A percentile compares a stretch with the other conserved stretches of the same genome.
Evolutionary conservation across 2,888 invertebrate genomes (phyloP).

Genomic region (Siphlonurus alternatus): DNA sequence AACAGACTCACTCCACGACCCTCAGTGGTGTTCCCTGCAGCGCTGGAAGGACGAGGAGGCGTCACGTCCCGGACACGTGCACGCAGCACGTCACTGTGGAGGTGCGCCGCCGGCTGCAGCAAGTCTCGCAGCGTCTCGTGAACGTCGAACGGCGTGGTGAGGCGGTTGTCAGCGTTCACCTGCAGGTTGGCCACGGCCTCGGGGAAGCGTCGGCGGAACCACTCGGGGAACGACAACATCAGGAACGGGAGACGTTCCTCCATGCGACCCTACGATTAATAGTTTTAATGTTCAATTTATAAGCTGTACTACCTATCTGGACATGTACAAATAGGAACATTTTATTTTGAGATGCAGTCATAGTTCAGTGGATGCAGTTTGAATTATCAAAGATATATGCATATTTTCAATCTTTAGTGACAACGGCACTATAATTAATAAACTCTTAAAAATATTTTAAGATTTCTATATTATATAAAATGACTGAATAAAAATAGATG

Average conservation of each 20-base stretch:
- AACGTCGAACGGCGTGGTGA: constrained; percentile 52
- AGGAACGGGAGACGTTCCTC: constrained; percentile 78
- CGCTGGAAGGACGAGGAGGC: no score
- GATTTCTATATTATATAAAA: no score
- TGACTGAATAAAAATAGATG: no score
- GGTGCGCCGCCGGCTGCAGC: constrained; percentile 24
- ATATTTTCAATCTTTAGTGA: no score
- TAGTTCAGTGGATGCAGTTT: no score
- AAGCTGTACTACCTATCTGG: no score
- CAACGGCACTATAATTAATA: no score
- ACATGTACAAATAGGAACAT: not conserved
- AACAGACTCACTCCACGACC: constrained; percentile 58
- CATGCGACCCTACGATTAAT: constrained; percentile 44
- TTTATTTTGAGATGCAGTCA: no score
- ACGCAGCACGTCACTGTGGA: not conserved
- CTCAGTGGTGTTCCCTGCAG: no score
- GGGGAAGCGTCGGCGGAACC: constrained; percentile 45
- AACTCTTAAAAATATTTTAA: no score
- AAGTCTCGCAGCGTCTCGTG: constrained; percentile 62
- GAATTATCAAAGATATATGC: no score
- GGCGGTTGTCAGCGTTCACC: constrained; percentile 35
- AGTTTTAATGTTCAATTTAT: no score
- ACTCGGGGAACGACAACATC: constrained; percentile 50
- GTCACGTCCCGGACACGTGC: not conserved
- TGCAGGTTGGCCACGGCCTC: constrained; percentile 43